Conservation (phyloP, 2,888 invertebrate genomes). For the Gnatocerus cornutus region DNA sequence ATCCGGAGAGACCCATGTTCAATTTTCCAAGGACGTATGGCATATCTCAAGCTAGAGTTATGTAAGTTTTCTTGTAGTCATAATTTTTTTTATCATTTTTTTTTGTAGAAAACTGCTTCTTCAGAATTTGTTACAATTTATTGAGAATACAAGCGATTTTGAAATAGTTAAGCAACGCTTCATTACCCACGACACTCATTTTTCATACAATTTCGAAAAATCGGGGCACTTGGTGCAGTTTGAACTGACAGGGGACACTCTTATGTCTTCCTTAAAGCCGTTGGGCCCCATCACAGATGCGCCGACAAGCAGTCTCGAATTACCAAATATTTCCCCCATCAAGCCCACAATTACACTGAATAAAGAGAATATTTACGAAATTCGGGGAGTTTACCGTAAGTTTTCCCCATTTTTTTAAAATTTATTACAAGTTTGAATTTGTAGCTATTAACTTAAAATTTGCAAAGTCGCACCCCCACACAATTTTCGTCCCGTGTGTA, state of each 20-base stretch:
- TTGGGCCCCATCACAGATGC: conserved; percentile 73
- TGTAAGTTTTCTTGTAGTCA: no score
- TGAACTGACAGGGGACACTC: conserved; percentile 77
- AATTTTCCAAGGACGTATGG: conserved; percentile 84
- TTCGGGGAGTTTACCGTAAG: conserved; percentile 81
- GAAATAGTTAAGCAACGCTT: conserved; percentile 74
- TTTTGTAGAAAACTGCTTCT: conserved; percentile 77
- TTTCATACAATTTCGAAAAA: conserved; percentile 76
- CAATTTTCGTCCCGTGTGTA: conserved; percentile 83
- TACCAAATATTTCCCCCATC: conserved; percentile 86
- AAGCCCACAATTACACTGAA: conserved; percentile 81
- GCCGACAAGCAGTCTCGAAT: conserved; percentile 72
- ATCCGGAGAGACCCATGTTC: conserved; percentile 80
- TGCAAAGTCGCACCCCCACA: conserved; percentile 80
- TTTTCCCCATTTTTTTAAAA: not conserved
- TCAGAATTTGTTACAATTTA: conserved; percentile 79
- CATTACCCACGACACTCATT: conserved; percentile 76
- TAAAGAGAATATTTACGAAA: conserved; percentile 77
- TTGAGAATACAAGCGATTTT: conserved; percentile 77
- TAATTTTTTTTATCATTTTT: not conserved
- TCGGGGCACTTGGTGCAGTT: conserved; percentile 79
- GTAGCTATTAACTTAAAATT: conserved; percentile 73
- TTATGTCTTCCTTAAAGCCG: conserved; percentile 78
- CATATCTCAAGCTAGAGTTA: conserved; percentile 80
- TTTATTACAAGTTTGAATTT: no score